Base-by-base conservation (phyloP, 35 echinoderm and acorn worm genomes). In the Nesometra sesokonis region DNA sequence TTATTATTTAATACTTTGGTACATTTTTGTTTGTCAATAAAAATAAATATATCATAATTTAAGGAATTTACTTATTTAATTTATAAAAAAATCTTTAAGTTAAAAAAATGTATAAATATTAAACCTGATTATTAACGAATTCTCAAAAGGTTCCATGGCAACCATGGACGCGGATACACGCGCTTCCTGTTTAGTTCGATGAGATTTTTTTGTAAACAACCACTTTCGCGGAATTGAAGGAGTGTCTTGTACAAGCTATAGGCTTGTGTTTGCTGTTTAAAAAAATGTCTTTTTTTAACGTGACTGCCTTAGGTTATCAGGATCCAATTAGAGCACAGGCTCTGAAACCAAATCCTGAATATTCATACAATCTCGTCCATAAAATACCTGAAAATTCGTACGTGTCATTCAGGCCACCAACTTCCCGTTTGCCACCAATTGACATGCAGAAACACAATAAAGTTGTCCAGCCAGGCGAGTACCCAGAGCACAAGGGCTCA, bases 381-480 rank as follows among this genome's bases (percentile, higher is more conserved):
- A 77, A 87, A 38, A 89, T 97, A 30, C 95, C 95, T 21, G 87
- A 91, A 9, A 92, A 89, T 47, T 89, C 89, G 35, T 93, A 97
- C 32, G 95, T 97, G 2, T 93, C 95, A 0, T 93, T 91, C 78
- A 57, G 92, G 88, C 95, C 95, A 35, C 89, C 93, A 46, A 89
- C 92, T 34, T 91, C 95, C 32, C 88, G 90, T 77, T 84, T 97
- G 84, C 95, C 95, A 32, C 92, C 95, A 13, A 97, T 97, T 77
- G 40, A 93, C 76, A 97, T 97, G 95, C 78, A 86, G 32, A 88
- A 97, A 78, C 88, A 91, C 82, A 97, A 97, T 85, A 89, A 88
- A 78, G 95, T 97, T 0, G 82, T 91, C 27, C 81, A 97, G 77
- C 95, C 95, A 2, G 92, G 86, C 37, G 82, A 46, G 11, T 81